Conservation (phyloP, 2,888 invertebrate species). For the Salpingus planirostris region DNA sequence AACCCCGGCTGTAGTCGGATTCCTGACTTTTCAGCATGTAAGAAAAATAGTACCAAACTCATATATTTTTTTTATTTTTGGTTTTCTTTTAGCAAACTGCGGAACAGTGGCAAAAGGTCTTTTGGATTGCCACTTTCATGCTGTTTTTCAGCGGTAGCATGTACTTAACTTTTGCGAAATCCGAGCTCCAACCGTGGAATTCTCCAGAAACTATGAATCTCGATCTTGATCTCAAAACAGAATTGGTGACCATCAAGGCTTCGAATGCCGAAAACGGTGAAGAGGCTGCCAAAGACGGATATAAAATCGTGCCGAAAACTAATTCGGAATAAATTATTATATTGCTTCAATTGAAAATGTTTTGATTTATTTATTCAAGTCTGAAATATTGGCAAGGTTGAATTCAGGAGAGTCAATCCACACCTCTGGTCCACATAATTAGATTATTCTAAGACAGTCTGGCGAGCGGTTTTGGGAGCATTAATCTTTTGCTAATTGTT, state of each 20-base stretch:
- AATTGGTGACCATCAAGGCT: conserved; percentile 17
- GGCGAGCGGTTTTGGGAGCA: too few relatives aligned
- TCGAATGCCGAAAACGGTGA: conserved; percentile 18
- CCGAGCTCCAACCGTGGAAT: conserved; percentile 53
- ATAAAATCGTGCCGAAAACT: not conserved
- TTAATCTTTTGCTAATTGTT: too few relatives aligned
- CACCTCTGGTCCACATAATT: too few relatives aligned
- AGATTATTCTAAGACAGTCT: too few relatives aligned
- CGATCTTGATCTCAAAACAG: conserved; percentile 1
- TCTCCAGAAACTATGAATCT: too few relatives aligned
- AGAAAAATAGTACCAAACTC: conserved; percentile 24
- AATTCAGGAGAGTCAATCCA: too few relatives aligned
- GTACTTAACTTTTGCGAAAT: conserved; percentile 48
- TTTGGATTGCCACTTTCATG: conserved; percentile 47
- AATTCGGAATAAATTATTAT: too few relatives aligned
- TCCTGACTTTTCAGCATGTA: conserved; percentile 54
- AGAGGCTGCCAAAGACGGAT: conserved; percentile 6
- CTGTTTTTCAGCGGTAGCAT: conserved; percentile 45
- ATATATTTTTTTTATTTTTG: conserved; percentile 1
- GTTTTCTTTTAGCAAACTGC: conserved; percentile 47
- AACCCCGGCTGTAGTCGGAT: conserved; percentile 53
- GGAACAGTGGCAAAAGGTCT: conserved; percentile 53
- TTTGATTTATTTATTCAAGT: too few relatives aligned
- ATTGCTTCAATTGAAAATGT: too few relatives aligned
- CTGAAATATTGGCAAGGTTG: too few relatives aligned